Percentiles rank a stretch among this genome's conserved stretches.
phyloP scores from a whole-genome alignment of 2,797 vertebrate species.

The Eleutherodactylus coqui region DNA sequence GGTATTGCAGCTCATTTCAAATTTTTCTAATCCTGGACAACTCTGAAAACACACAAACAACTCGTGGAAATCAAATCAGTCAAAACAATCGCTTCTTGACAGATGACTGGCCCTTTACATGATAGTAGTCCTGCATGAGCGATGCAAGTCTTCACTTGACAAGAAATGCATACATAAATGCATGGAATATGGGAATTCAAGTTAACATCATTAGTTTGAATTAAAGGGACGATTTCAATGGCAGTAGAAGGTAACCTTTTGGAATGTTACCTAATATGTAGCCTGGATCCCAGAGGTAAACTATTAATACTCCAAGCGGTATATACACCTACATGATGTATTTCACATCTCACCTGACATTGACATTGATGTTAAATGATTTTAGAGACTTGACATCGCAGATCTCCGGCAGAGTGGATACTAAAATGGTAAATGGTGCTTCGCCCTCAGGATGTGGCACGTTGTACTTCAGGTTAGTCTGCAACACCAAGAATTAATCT shows the following conservation, averaged over 20 bases:
- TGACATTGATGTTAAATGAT: slow-evolving; percentile 53
- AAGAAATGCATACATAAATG: background rate
- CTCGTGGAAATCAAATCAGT: too few species aligned
- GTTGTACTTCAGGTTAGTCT: slow-evolving; percentile 72
- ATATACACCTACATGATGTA: background rate
- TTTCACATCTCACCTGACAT: slow-evolving; percentile 63
- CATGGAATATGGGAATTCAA: background rate
- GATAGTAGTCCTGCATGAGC: background rate
- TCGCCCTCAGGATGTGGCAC: slow-evolving; percentile 62
- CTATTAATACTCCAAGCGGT: background rate
- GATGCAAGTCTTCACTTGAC: background rate
- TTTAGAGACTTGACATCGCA: slow-evolving; percentile 61
- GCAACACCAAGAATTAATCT: slow-evolving; percentile 16
- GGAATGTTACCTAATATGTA: background rate
- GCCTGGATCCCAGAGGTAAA: background rate
- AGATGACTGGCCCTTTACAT: background rate
- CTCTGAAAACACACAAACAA: too few species aligned
- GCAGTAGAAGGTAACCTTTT: background rate
- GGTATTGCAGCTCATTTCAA: too few species aligned
- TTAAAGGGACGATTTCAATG: background rate
- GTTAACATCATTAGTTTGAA: background rate
- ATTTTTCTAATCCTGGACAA: too few species aligned
- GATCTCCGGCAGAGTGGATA: slow-evolving; percentile 58
- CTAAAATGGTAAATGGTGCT: slow-evolving; percentile 68
- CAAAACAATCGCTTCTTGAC: background rate